These are phyloP conservation scores for Celastrina argiolus DNA, from an alignment of 2,888 invertebrate genomes.

Conservation along the genomic window DNA sequence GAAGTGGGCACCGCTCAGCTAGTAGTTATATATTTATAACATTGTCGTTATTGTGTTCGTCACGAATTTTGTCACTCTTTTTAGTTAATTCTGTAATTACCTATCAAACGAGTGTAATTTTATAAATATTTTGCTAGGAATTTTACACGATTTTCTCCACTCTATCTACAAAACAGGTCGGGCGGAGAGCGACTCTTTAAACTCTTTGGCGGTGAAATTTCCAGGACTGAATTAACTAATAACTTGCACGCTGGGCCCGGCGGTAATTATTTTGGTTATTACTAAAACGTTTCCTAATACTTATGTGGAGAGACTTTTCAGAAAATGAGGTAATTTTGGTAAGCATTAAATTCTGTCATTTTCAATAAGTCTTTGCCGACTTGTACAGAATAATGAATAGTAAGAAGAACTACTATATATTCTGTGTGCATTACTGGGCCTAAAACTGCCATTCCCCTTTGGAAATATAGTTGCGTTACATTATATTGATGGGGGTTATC, in stretches of 20 bases:
- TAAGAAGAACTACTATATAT: no score
- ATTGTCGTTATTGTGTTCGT: no score
- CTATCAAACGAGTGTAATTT: background rate
- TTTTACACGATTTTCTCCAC: background rate
- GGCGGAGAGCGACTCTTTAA: slow-evolving; percentile 9
- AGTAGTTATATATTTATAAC: no score
- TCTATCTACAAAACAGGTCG: background rate
- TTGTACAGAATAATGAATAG: no score
- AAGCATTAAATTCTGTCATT: background rate
- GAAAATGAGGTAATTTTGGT: background rate
- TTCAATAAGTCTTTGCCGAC: no score
- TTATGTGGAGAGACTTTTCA: background rate
- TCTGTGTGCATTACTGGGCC: no score
- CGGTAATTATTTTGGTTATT: background rate
- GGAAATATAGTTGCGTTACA: no score
- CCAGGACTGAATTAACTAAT: slow-evolving; percentile 5
- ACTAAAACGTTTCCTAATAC: slow-evolving; percentile 7
- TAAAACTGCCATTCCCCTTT: no score
- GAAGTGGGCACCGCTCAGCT: no score
- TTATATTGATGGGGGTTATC: no score
- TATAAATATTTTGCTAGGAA: background rate
- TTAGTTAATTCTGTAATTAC: no score
- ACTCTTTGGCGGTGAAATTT: slow-evolving; percentile 9
- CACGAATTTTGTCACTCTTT: no score
- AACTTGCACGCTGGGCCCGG: slow-evolving; percentile 1